Evolutionary conservation across 1,140 invertebrate genomes (phyloP), one percentile per base, ranked within the genome.

Genomic region (Bradynema listronoti): DNA sequence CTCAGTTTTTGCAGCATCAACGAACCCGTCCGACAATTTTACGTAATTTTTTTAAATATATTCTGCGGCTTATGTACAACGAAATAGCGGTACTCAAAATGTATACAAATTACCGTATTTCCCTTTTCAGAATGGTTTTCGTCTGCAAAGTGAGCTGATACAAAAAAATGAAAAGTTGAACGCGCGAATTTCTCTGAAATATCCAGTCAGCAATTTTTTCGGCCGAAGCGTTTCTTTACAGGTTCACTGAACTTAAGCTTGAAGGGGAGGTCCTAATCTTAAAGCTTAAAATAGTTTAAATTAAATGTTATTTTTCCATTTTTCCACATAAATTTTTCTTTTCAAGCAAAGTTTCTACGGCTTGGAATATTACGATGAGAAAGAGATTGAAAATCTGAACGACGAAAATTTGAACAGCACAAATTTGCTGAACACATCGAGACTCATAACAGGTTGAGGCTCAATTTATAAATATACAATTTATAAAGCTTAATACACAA

Each of bases 291-390:
- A 52, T 22, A 9, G 14, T 9, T 58, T 9, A 59, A 61, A 22
- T 36, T n/a, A n/a, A n/a, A n/a, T n/a, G n/a, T 24, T 58, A n/a
- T n/a, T n/a, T n/a, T n/a, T n/a, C n/a, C n/a, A n/a, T n/a, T n/a
- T n/a, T n/a, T n/a, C n/a, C n/a, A 58, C 25, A 25, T 58, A 11
- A 52, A 41, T 2, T 36, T 16, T 55, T 24, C 19, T 14, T 11
- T 63, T 63, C 4, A 41, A 61, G 41, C 73, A 76, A 29, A 75
- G 64, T 43, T 78, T 76, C 54, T 76, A 62, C 43, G 73, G 73
- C 30, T 57, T 78, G n/a, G 68, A 73, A 42, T 39, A 67, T 11
- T 73, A 64, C 51, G 56, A 73, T 39, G 32, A 63, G 4, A 34
- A 34, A n/a, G n/a, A n/a, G n/a, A n/a, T n/a, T n/a, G n/a, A n/a